Percentiles rank a stretch among this genome's conserved stretches.
Evolutionary conservation across 2,797 vertebrate genomes (phyloP).

Genomic region (Hirundo rustica): DNA sequence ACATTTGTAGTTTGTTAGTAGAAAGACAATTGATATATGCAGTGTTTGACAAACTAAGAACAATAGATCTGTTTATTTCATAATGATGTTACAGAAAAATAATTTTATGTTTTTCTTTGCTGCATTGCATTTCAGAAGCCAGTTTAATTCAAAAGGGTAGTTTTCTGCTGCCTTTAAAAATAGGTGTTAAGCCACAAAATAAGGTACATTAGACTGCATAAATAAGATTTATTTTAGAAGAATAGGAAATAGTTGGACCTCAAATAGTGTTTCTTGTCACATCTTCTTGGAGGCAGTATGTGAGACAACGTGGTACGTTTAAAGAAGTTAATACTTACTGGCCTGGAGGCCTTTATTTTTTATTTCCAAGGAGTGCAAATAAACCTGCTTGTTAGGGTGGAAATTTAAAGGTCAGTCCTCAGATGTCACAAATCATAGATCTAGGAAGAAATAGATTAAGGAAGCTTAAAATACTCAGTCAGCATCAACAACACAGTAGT

Average conservation of each 20-base stretch:
- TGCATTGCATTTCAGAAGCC: not conserved
- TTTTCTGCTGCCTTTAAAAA: slow-evolving; percentile 10
- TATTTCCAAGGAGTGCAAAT: slow-evolving; percentile 23
- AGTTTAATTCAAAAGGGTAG: not conserved
- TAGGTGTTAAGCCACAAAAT: not conserved
- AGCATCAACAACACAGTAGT: slow-evolving; percentile 11
- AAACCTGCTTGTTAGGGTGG: slow-evolving; percentile 50
- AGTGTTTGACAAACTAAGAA: not conserved
- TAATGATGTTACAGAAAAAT: not conserved
- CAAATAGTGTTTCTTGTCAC: not conserved
- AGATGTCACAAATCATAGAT: slow-evolving; percentile 53
- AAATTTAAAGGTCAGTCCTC: slow-evolving; percentile 54
- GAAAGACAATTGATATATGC: not conserved
- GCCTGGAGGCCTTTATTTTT: slow-evolving; percentile 42
- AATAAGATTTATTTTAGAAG: slow-evolving; percentile 17
- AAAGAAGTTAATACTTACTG: slow-evolving; percentile 26
- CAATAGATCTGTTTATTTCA: not conserved
- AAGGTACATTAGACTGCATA: not conserved
- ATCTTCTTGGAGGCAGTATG: not conserved
- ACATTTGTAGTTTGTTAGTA: not conserved
- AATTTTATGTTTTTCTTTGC: not conserved
- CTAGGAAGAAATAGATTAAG: slow-evolving; percentile 40
- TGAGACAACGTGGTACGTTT: not conserved
- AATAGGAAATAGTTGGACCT: not conserved
- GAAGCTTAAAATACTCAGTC: slow-evolving; percentile 29